Evolutionary conservation across 2,797 vertebrate genomes (phyloP), one percentile per base, ranked within the genome.

Genomic region (Sebastes alutus): DNA sequence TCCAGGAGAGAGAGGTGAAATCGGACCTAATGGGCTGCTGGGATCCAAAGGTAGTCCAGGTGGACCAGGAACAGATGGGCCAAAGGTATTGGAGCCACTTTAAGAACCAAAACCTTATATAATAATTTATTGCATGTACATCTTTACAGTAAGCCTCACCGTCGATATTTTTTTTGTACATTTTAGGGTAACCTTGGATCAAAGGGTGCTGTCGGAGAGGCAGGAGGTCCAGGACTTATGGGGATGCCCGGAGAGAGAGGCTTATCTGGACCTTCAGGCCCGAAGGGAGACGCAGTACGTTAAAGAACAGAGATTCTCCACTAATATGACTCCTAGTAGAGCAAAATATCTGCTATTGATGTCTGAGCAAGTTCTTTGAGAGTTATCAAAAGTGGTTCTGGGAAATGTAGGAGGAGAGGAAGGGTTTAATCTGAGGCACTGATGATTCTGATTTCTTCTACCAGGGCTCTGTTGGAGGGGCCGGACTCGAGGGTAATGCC

Each of bases 11-110:
- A 96, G 99, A 93, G 99, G 99, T 81, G 97, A 97, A 55, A 93
- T 95, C 4, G 99, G 99, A 13, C 85, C 97, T 25, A 95, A 96
- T 10, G 98, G 98, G 22, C 92, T 98, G 25, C 94, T 82, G 2
- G 99, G 99, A 64, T 92, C 97, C 32, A 99, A 99, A 94, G 98
- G 99, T 7, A 96, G 97, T 94, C 96, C 96, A 32, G 99, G 99
- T 83, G 96, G 95, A 59, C 96, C 97, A 0, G 99, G 99, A 80
- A 94, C 96, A 14, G 99, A 99, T 80, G 99, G 99, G 9, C 93
- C 62, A 20, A 96, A 96, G 94, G 94, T 95, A 89, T 16, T 1
- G 1, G 3, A 27, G 16, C 7, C 4, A 49, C 3, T 9, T 46
- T 1, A 54, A 20, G 30, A 18, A 62, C 16, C 14, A 7, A 18